A percentile compares a stretch with the other conserved stretches of the same genome.
phyloP scores from a whole-genome alignment of 2,113 vertebrate genomes.

The Nesoenas mayeri region DNA sequence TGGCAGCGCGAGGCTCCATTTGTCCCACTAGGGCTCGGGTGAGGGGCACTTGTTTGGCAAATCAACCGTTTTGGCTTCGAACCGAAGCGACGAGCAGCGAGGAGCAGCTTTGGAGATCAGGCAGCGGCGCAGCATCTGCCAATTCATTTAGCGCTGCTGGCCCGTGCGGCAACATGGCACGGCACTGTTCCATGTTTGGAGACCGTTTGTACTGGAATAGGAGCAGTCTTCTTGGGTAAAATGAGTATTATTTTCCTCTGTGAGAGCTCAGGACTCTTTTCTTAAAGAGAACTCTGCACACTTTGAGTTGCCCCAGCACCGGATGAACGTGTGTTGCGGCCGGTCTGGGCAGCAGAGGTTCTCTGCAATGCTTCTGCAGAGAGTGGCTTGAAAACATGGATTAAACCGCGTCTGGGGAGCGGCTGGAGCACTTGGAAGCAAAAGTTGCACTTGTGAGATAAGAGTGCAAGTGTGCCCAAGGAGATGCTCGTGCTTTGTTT shows the following conservation, averaged over 20 bases:
- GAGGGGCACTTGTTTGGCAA: neutral
- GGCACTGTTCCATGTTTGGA: constrained; percentile 38
- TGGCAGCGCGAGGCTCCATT: neutral
- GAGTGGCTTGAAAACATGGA: neutral
- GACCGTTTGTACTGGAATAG: constrained; percentile 47
- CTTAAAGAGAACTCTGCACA: constrained; percentile 11
- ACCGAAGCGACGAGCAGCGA: neutral
- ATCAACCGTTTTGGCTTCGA: neutral
- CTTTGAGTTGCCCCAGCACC: neutral
- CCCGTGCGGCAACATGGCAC: constrained; percentile 31
- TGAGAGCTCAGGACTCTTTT: neutral
- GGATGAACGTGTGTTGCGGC: neutral
- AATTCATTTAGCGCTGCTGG: constrained; percentile 62
- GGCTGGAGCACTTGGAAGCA: neutral
- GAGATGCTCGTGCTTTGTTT: neutral
- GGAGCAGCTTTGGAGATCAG: neutral
- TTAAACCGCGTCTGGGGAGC: neutral
- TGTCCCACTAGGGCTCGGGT: neutral
- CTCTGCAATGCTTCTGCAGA: neutral
- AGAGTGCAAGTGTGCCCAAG: neutral
- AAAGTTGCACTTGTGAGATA: neutral
- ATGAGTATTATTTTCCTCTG: constrained; percentile 3
- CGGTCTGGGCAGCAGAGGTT: neutral
- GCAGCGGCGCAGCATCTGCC: constrained; percentile 37
- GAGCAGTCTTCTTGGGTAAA: neutral